Evolutionary conservation across 2,797 vertebrate genomes (phyloP), one percentile per base, ranked within the genome.

Genomic region (Chaenodraco wilsoni): DNA sequence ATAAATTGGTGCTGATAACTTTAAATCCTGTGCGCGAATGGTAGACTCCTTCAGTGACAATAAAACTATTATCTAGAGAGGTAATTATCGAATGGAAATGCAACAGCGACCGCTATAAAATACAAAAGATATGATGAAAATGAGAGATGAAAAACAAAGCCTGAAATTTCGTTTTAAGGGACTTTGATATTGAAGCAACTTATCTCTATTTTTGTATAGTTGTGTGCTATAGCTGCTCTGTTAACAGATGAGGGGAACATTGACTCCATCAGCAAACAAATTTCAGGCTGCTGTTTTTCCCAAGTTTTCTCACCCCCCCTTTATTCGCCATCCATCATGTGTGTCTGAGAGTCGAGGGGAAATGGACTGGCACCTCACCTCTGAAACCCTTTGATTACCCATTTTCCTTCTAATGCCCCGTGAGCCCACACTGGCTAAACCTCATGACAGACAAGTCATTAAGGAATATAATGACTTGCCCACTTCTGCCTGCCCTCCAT

Each of bases 361-460:
- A 81, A 87, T 79, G 80, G 77, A 78, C 77, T 65, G 64, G 31
- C 62, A 58, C 41, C 81, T 89, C 84, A 92, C 83, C 84, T 86
- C 85, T 48, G 69, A 76, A 89, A 88, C 86, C 78, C 84, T 81
- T 89, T 86, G 76, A 89, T 86, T 86, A 84, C 57, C 76, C 62
- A 44, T 82, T 87, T 87, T 81, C 82, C 81, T 66, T 74, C 75
- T 58, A 69, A 81, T 78, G 73, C 76, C 83, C 85, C 58, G 74
- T 77, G 83, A 82, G 79, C 81, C 82, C 70, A 81, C 51, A 57
- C 78, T 2, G 55, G 74, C 79, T 72, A 17, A 73, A 74, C 77
- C 85, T 83, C 80, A 33, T 85, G 88, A 90, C 84, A 76, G 89
- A 88, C 82, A 77, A 70, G 57, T 78, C 86, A 90, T 91, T 92